Conservation (phyloP, 2,113 vertebrate species). For the Macrotis lagotis region DNA sequence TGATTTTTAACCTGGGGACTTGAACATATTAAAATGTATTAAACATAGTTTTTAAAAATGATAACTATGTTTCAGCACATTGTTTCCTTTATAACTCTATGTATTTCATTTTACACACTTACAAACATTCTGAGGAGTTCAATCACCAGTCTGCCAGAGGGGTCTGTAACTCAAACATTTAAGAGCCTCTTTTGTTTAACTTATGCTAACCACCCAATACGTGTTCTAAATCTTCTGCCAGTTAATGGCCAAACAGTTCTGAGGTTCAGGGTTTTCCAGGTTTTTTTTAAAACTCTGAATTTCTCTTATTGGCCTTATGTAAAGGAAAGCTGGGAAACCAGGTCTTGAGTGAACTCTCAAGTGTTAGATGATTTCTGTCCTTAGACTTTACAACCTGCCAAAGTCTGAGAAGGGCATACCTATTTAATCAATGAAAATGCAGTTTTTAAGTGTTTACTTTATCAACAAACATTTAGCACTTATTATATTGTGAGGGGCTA, state of each 20-base stretch:
- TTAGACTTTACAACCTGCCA: neutral
- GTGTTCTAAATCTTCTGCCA: too few species aligned
- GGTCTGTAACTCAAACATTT: neutral
- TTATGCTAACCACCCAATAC: neutral
- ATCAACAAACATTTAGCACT: neutral
- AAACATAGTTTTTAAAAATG: neutral
- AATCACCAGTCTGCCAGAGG: neutral
- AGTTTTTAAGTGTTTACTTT: neutral
- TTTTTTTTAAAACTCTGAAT: neutral
- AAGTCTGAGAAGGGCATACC: neutral
- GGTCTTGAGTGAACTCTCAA: neutral
- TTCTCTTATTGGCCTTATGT: neutral
- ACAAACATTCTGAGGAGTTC: neutral
- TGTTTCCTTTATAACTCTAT: neutral
- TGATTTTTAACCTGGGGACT: neutral
- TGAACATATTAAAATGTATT: neutral
- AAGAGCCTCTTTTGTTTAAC: neutral
- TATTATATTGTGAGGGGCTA: neutral
- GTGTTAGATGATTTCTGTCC: neutral
- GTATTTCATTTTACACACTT: neutral
- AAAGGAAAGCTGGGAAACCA: neutral
- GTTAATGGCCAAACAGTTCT: neutral
- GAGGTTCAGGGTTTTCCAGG: neutral
- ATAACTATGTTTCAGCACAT: neutral
- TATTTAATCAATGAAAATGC: neutral